A percentile compares a stretch with the other conserved stretches of the same genome.
Evolutionary conservation across 2,888 invertebrate species (phyloP).

Genomic region (Brachypalpus laphriformis): DNA sequence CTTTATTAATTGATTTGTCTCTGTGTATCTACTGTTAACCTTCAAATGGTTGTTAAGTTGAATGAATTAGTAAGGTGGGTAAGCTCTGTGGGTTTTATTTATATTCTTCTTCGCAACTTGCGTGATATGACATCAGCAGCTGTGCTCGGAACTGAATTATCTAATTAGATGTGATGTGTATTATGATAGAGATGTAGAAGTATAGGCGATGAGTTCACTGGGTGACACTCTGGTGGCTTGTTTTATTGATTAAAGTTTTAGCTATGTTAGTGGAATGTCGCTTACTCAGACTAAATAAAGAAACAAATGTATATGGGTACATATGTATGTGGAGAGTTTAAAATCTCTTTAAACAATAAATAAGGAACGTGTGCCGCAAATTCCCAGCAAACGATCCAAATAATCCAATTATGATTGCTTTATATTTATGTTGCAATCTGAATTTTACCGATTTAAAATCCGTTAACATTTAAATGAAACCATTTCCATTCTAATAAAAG

Average conservation of each 20-base stretch:
- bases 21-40: conserved; percentile 31
- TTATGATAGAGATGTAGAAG: not conserved
- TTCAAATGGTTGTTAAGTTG: conserved; percentile 47
- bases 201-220: conserved; percentile 62
- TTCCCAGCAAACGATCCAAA: not conserved
- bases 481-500: too few species aligned
- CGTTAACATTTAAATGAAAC: not conserved
- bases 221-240: not conserved
- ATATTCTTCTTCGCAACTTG: conserved; percentile 33
- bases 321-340: not conserved
- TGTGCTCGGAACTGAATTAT: conserved; percentile 43
- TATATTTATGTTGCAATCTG: not conserved
- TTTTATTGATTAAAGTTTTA: not conserved
- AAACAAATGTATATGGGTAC: not conserved
- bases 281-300: not conserved
- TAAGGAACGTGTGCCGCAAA: not conserved
- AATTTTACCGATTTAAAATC: not conserved
- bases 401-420: not conserved
- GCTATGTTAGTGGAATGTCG: conserved; percentile 15
- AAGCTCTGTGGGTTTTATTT: conserved; percentile 23
- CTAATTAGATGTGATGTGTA: conserved; percentile 38
- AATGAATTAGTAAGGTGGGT: conserved; percentile 54
- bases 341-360: not conserved
- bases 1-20: not conserved
- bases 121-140: conserved; percentile 68